These are phyloP conservation scores for Tiliacea citrago DNA, from an alignment of 2,888 invertebrate genomes.

Conservation along the genomic window DNA sequence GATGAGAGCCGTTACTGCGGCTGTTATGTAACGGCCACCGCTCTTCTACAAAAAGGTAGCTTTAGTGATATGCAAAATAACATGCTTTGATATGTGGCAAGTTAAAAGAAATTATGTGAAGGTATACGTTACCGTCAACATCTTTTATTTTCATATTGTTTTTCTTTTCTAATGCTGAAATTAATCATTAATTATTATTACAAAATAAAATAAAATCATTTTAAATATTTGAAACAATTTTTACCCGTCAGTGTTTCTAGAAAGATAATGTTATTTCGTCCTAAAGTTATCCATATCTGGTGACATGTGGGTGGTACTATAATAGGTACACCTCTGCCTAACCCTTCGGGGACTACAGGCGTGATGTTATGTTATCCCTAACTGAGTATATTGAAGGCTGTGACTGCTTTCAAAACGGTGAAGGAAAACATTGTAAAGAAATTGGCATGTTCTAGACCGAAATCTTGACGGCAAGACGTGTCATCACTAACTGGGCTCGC, in stretches of 20 bases:
- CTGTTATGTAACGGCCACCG: too few species aligned
- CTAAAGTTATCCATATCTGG: background rate
- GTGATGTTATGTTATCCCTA: too few species aligned
- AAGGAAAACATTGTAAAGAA: background rate
- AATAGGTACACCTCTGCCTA: too few species aligned
- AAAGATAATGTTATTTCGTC: background rate
- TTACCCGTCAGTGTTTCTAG: background rate
- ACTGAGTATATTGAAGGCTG: background rate
- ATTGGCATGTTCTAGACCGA: background rate
- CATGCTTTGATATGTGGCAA: background rate
- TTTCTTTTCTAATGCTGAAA: constrained; percentile 71
- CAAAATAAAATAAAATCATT: too few species aligned
- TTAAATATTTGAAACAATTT: background rate
- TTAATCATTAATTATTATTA: constrained; percentile 12
- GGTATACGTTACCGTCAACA: constrained; percentile 72
- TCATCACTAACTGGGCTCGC: background rate
- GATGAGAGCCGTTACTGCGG: too few species aligned
- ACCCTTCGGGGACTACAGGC: too few species aligned
- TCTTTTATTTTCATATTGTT: constrained; percentile 67
- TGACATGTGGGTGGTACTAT: too few species aligned
- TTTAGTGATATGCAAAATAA: background rate
- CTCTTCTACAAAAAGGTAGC: background rate
- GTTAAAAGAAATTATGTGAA: background rate
- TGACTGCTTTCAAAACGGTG: background rate
- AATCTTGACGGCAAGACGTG: background rate